Evolutionary conservation across 2,888 invertebrate genomes (phyloP), one percentile per base, ranked within the genome.

Genomic region (Emmelina monodactyla): DNA sequence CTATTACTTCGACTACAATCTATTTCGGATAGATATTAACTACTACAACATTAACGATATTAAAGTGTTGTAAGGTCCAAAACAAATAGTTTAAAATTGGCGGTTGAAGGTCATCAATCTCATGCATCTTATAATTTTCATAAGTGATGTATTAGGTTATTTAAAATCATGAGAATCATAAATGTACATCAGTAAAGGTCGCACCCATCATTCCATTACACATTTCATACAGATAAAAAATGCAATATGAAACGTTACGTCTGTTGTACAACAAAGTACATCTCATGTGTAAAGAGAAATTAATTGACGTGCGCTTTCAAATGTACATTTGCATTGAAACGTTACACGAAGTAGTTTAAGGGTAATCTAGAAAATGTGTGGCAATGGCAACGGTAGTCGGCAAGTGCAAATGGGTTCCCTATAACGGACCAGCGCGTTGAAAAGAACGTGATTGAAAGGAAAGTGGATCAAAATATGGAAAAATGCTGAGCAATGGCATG

Each of bases 291-390:
- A 16, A 16, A 29, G 22, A 34, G 29, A 13, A 29, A 35, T 30
- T 14, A 30, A 30, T 9, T 14, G 30, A 30, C 30, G 10, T 9
- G 2, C 13, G 30, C 22, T 22, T 13, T 32, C 16, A 11, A 22
- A 32, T 15, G 10, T 31, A 60, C 63, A 66, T 66, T 73, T 69
- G 66, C 62, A 62, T 58, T 44, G 53, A 58, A 55, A 57, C 53
- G 49, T 55, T 56, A 57, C 52, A 61, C 57, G 59, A 62, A 65
- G 58, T 58, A 52, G 25, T 11, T 50, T 58, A 48, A 44, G 37
- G 45, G 60, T 60, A 64, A 70, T 71, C 49, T 57, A 61, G 60
- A 65, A 55, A 64, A 61, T 25, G 25, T 25, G 11, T 25, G 25
- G 25, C n/a, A 10, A 25, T 11, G 25, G 6, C 25, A 25, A 25